Percentiles rank a stretch among this genome's conserved stretches.
Conservation (phyloP, 2,113 vertebrate genomes). For the Axis porcinus region DNA sequence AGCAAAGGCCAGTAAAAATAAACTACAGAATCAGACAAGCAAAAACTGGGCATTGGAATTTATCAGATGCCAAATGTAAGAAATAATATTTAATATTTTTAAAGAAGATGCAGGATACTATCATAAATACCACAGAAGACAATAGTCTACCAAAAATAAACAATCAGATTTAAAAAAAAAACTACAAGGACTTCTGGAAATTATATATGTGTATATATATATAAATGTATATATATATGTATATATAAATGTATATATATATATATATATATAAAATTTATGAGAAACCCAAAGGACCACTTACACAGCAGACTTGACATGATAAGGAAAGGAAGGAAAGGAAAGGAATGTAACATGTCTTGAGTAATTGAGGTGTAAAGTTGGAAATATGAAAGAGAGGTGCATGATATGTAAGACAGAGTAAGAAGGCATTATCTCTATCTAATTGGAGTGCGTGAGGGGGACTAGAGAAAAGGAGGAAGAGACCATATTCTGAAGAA, state of each 20-base stretch:
- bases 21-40: neutral
- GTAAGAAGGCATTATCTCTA: neutral
- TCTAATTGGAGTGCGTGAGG: neutral
- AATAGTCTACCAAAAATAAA: neutral
- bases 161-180: neutral
- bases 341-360: neutral
- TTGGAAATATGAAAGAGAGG: neutral
- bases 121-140: neutral
- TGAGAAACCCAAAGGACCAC: neutral
- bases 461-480: neutral
- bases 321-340: neutral
- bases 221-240: neutral
- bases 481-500: neutral
- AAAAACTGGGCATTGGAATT: neutral
- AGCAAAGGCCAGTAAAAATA: neutral
- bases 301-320: neutral
- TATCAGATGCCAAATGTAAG: neutral
- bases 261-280: neutral
- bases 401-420: neutral
- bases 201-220: neutral
- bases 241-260: neutral
- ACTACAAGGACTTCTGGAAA: neutral
- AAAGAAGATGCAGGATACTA: neutral
- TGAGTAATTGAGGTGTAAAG: neutral
- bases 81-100: slow-evolving; percentile 2